These are phyloP conservation scores for Phataginus tricuspis DNA, from an alignment of 2,797 vertebrate species.

Conservation along the genomic window DNA sequence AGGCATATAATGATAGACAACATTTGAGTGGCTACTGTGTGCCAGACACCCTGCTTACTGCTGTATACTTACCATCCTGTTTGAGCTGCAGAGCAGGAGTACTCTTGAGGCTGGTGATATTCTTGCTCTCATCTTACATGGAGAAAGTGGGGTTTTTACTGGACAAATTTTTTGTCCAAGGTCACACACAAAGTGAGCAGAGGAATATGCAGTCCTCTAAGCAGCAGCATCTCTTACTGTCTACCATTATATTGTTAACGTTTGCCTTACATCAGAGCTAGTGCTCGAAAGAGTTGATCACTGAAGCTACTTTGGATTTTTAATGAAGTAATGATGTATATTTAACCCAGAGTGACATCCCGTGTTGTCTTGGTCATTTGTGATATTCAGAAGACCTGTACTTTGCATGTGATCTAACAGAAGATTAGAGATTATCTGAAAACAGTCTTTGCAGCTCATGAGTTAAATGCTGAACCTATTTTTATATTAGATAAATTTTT, in stretches of 20 bases:
- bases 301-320: constrained; percentile 32
- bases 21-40: neutral
- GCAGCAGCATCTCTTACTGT: neutral
- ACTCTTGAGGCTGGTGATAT: neutral
- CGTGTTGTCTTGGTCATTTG: neutral
- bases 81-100: neutral
- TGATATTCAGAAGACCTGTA: neutral
- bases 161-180: neutral
- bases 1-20: neutral
- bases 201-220: neutral
- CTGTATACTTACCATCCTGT: neutral
- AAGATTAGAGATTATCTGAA: neutral
- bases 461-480: neutral
- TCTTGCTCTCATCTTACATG: neutral
- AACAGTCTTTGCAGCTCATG: neutral
- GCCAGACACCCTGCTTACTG: neutral
- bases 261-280: neutral
- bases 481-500: constrained; percentile 9
- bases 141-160: neutral
- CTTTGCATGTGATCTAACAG: neutral
- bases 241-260: neutral
- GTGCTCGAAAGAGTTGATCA: neutral
- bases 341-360: constrained; percentile 1
- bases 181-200: neutral
- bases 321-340: neutral